Base-by-base conservation (phyloP, 2,888 invertebrate genomes). In the Iselma pallidipennis region DNA sequence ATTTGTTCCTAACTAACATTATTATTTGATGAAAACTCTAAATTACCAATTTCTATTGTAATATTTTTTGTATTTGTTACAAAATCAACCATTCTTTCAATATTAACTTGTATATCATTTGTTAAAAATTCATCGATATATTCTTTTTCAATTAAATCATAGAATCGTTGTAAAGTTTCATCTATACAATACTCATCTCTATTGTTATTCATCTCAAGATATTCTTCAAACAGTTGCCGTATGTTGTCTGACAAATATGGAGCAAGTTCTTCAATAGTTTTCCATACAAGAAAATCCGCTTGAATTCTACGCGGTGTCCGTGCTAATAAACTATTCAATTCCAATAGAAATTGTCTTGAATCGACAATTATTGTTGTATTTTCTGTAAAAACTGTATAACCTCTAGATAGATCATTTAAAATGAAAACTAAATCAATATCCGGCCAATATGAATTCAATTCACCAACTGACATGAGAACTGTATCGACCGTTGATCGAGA, bases 131-230 rank as follows among this genome's bases (percentile, higher is more conserved):
- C 68, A 48, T 73, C 55, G 0, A 76, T 64, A 50, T 75, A 77
- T 54, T 72, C 67, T 4, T 69, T 61, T 66, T 77, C 74, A 5
- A 73, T 71, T 10, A 72, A 73, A 31, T 66, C 65, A 25, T 65
- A 60, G 55, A 76, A 74, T 26, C 76, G 16, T 16, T 57, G 31
- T n/a, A 57, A 19, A 10, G 61, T 61, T 31, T 57, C 56, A 48
- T 14, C 29, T n/a, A 37, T 37, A 53, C 61, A 61, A 28, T 57
- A 48, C 0, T 90, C 89, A 76, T 89, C 88, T 0, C 93, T 94
- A n/a, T n/a, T 7, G 89, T 89, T n/a, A 6, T 92, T 81, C 0
- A 87, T 88, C 0, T 90, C 90, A 54, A 23, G 29, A 71, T 69
- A 53, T 67, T 88, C 61, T 14, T 55, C 49, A 29, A 67, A 71